A percentile compares a stretch with the other conserved stretches of the same genome.
These are phyloP conservation scores for Camponotus pennsylvanicus DNA, from an alignment of 1,140 invertebrate species.

Conservation along the genomic window DNA sequence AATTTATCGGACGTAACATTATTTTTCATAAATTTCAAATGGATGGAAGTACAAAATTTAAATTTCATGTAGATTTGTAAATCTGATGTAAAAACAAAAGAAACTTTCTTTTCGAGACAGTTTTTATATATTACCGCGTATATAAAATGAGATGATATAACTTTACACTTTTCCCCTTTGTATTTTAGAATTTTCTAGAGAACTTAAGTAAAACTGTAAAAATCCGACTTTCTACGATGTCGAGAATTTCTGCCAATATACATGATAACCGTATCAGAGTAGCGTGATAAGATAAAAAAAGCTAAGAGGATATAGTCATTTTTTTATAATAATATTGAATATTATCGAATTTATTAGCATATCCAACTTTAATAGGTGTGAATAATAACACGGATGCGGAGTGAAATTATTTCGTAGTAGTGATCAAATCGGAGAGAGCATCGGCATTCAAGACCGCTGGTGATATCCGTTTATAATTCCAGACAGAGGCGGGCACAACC, in stretches of 20 bases:
- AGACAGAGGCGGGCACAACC: conserved; percentile 26
- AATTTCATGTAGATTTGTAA: background rate
- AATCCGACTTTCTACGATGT: background rate
- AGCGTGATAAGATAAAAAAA: background rate
- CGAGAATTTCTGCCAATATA: background rate
- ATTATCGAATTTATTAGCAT: conserved; percentile 1
- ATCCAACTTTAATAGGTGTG: background rate
- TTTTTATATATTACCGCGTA: background rate
- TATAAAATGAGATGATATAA: background rate
- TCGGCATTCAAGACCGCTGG: conserved; percentile 43
- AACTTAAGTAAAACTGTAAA: conserved; percentile 11
- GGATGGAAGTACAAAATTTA: background rate
- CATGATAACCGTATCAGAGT: background rate
- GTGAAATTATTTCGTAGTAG: conserved; percentile 28
- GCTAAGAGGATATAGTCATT: background rate
- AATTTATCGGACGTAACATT: too few species aligned
- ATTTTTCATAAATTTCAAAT: background rate
- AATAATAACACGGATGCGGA: background rate
- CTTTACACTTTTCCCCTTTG: background rate
- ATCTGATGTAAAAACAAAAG: background rate
- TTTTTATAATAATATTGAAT: background rate
- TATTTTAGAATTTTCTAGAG: background rate
- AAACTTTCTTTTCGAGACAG: conserved; percentile 4
- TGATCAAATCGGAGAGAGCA: conserved; percentile 11
- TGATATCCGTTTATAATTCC: conserved; percentile 57